Base-by-base conservation (phyloP, 1,140 invertebrate species). In the Cotesia typhae region DNA sequence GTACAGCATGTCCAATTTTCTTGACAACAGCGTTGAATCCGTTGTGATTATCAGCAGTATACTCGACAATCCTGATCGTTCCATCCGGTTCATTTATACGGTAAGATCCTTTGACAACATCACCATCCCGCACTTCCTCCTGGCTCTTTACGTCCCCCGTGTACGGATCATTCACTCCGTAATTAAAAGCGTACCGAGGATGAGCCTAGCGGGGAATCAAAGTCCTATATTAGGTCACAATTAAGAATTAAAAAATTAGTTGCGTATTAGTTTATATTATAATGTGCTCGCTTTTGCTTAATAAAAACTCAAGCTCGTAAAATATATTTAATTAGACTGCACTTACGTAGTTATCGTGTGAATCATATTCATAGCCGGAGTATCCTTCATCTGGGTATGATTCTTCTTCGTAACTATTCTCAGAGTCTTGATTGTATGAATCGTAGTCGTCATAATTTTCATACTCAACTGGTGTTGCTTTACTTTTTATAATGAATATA, bases 1-100 rank as follows among this genome's bases (percentile, higher is more conserved):
- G 87, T 20, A 85, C 20, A 4, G 71, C 82, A 4, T 86, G 86
- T 35, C 86, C 87, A 36, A 86, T 83, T 72, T 87, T 88, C 75
- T 88, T 87, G n/a, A 88, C 87, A 5, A 88, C 87, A 4, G 87
- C 88, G 73, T 89, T 88, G 74, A 89, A 89, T 4, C 88, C 88
- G 68, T 88, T 88, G 74, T 88, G 87, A 72, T 87, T 85, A 67
- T 89, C 88, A 0, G 88, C 88, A 0, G 87, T 88, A 77, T 89
- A 89, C 38, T 87, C 86, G 57, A 88, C 88, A 75, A 88, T 88
- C 10, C 88, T 80, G 3, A 87, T 84, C 35, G 85, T 88, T 7
- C 88, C 88, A 71, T 89, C 88, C 0, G 88, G 87, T 66, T 88
- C 87, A 74, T 88, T 87, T 7, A 88, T 82, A 61, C 85, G 87